These are phyloP conservation scores for Danio aesculapii DNA, from an alignment of 2,797 vertebrate species.

Conservation along the genomic window DNA sequence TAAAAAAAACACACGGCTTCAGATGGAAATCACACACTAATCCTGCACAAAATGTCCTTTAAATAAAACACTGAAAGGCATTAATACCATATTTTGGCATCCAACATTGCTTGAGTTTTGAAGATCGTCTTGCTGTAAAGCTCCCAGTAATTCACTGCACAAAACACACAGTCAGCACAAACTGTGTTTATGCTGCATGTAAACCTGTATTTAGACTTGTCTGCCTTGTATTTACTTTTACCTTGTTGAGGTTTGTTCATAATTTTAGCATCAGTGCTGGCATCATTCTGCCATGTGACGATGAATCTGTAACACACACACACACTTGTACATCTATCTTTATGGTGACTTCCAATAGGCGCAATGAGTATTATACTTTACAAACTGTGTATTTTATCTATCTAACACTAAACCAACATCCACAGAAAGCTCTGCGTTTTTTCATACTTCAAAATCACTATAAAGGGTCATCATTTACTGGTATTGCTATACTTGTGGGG, in stretches of 20 bases:
- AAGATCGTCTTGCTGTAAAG: background rate
- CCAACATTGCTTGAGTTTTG: no score
- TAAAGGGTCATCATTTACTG: no score
- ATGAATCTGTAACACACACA: background rate
- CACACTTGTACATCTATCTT: no score
- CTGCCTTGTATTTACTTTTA: constrained; percentile 1
- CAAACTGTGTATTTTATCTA: no score
- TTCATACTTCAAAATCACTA: no score
- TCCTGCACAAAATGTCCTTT: background rate
- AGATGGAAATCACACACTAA: background rate
- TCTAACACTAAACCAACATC: no score
- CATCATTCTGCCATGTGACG: background rate
- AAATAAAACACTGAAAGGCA: background rate
- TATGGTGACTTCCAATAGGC: no score
- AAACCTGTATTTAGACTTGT: constrained; percentile 11
- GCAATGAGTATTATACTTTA: no score
- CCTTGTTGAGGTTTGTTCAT: constrained; percentile 8
- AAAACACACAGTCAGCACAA: constrained; percentile 34
- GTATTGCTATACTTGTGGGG: no score
- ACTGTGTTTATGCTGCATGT: constrained; percentile 8
- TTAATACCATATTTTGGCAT: background rate
- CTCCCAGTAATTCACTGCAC: background rate
- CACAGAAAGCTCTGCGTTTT: no score
- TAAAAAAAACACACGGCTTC: background rate
- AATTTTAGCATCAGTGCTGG: background rate